Percentiles rank a stretch among this genome's conserved stretches.
phyloP scores from a whole-genome alignment of 2,888 invertebrate species.

The Orgyia antiqua region DNA sequence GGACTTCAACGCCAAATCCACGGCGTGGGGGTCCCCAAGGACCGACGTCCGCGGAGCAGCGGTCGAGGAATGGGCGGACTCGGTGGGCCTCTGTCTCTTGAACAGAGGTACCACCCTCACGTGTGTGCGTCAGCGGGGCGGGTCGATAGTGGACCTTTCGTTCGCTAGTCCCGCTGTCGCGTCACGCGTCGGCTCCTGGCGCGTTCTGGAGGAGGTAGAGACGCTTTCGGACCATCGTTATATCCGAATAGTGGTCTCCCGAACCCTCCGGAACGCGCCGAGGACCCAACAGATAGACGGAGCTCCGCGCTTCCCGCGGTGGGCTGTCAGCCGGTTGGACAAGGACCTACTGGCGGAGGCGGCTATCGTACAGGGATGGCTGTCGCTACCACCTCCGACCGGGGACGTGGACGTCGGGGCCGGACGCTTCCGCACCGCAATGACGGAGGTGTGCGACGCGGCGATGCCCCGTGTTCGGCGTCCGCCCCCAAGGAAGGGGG shows the following conservation, averaged over 20 bases:
- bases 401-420: no score
- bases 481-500: not conserved
- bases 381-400: no score
- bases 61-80: not conserved
- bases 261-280: no score
- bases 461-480: no score
- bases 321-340: not conserved
- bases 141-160: no score
- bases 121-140: conserved; percentile 3
- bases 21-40: not conserved
- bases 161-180: no score
- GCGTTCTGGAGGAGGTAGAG: not conserved
- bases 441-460: no score
- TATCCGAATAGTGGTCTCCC: no score
- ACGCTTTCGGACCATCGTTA: no score
- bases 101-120: no score
- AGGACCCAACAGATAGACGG: not conserved
- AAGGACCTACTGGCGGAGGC: not conserved
- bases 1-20: no score
- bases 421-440: no score
- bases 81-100: not conserved
- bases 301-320: not conserved
- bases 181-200: not conserved
- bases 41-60: not conserved
- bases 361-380: not conserved